A percentile compares a stretch with the other conserved stretches of the same genome.
Evolutionary conservation across 2,888 invertebrate species (phyloP).

Genomic region (Psylliodes chrysocephalus): DNA sequence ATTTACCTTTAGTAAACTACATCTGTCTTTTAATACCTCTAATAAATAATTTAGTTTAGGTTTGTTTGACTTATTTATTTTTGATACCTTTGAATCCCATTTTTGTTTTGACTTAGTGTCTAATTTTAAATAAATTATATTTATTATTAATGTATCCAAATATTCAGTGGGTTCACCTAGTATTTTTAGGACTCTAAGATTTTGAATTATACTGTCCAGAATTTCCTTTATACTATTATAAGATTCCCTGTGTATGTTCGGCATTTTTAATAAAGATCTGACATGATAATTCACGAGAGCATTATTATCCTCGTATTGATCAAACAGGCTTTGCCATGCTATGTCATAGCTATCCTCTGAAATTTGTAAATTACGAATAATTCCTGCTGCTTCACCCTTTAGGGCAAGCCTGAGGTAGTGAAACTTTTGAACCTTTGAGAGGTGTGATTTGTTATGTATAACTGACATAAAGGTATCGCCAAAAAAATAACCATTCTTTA

Average conservation of each 20-base stretch:
- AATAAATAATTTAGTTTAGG: background rate
- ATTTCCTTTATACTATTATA: too few species aligned
- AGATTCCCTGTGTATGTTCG: too few species aligned
- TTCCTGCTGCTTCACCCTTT: background rate
- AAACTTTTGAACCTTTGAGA: constrained; percentile 23
- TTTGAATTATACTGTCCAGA: too few species aligned
- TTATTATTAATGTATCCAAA: background rate
- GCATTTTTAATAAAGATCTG: too few species aligned
- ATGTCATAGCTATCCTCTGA: background rate
- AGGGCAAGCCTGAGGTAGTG: constrained; percentile 3
- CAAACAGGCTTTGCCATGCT: background rate
- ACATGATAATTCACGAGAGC: too few species aligned
- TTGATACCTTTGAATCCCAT: background rate
- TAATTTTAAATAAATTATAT: background rate
- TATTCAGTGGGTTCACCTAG: background rate
- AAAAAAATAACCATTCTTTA: constrained; percentile 6
- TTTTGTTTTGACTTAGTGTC: background rate
- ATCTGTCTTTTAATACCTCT: too few species aligned
- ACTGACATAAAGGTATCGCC: constrained; percentile 6
- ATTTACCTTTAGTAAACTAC: background rate
- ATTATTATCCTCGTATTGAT: too few species aligned
- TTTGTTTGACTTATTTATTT: background rate
- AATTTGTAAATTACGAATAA: background rate
- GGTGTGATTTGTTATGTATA: background rate
- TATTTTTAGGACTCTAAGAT: background rate